These are phyloP conservation scores for Micrastur ruficollis DNA, from an alignment of 2,797 vertebrate genomes.

Conservation along the genomic window DNA sequence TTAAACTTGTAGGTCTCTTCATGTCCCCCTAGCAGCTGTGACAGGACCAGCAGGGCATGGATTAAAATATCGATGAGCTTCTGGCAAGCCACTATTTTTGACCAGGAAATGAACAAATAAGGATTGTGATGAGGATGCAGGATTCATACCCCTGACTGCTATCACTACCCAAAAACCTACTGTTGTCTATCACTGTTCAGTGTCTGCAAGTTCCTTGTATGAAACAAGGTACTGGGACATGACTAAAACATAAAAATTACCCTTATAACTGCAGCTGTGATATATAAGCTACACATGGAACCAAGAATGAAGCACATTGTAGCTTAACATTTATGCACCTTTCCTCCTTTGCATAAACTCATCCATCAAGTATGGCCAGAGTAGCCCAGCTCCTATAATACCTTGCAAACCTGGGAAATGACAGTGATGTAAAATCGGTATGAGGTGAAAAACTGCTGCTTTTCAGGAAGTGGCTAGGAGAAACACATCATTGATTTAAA, in stretches of 20 bases:
- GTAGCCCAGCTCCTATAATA: neutral
- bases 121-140: neutral
- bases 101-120: neutral
- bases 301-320: neutral
- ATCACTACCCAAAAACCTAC: neutral
- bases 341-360: neutral
- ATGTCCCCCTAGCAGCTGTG: neutral
- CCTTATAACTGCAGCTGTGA: neutral
- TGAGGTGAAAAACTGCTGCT: neutral
- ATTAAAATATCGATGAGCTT: neutral
- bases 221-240: neutral
- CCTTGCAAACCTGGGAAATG: neutral
- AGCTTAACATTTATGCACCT: neutral
- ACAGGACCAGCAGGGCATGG: neutral
- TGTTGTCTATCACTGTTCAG: neutral
- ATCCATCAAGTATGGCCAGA: neutral
- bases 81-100: neutral
- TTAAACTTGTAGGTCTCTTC: conserved; percentile 31
- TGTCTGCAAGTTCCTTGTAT: neutral
- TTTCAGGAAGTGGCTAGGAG: neutral
- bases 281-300: neutral
- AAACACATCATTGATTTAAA: neutral
- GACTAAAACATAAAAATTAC: neutral
- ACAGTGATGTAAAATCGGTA: neutral
- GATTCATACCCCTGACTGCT: neutral